Conservation (phyloP, 1,140 invertebrate species). For the Rhopalosiphum maidis region DNA sequence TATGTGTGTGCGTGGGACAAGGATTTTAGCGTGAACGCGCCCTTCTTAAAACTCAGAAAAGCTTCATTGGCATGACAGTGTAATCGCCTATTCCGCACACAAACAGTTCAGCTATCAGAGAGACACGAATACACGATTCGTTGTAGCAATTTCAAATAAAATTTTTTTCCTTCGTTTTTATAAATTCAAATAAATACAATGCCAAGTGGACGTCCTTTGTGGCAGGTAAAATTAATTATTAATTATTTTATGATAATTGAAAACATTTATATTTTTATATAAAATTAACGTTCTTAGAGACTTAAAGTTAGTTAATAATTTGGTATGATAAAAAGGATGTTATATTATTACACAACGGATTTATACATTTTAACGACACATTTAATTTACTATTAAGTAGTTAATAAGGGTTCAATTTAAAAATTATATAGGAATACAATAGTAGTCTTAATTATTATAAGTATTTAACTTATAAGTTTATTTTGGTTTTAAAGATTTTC, state of each 20-base stretch:
- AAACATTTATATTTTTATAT: neutral
- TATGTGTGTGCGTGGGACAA: slow-evolving; percentile 17
- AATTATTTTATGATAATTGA: neutral
- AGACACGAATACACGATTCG: neutral
- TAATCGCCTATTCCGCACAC: neutral
- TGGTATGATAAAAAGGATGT: neutral
- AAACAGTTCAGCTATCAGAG: neutral
- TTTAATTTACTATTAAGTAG: neutral
- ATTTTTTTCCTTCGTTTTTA: neutral
- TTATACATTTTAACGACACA: neutral
- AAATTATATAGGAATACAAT: neutral
- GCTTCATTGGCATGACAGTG: neutral
- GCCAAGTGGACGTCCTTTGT: slow-evolving; percentile 44
- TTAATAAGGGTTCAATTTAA: neutral
- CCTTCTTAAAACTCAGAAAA: slow-evolving; percentile 33
- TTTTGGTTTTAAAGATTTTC: neutral
- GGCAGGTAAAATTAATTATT: slow-evolving; percentile 23
- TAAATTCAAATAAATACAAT: neutral
- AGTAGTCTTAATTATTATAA: no score
- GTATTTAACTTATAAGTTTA: neutral
- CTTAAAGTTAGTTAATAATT: neutral
- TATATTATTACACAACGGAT: neutral
- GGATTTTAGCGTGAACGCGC: neutral
- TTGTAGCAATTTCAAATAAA: neutral
- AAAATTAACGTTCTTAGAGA: neutral